Percentiles rank a stretch among this genome's conserved stretches.
phyloP scores from a whole-genome alignment of 30 jellyfish, hydroid and myxozoan species.

The Turritopsis rubra region DNA sequence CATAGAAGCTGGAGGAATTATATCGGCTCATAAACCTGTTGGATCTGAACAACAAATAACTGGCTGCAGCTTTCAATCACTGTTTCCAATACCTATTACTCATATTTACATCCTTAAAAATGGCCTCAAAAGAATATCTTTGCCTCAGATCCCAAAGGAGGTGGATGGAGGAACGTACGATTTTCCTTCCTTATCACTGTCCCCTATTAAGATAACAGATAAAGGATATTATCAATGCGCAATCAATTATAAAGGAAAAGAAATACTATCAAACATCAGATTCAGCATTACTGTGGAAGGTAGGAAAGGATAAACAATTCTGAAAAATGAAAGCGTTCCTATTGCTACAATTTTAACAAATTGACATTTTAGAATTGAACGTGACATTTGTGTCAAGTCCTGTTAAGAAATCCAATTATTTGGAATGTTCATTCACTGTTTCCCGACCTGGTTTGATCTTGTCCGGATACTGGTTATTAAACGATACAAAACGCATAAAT shows the following conservation, averaged over 20 bases:
- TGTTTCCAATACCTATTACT: background rate
- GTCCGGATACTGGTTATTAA: background rate
- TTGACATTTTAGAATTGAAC: background rate
- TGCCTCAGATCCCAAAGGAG: background rate
- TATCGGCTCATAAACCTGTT: background rate
- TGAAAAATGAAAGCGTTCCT: background rate
- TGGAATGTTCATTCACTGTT: background rate
- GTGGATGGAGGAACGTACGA: background rate
- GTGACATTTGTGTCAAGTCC: background rate
- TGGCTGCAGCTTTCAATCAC: background rate
- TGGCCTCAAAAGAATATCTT: background rate
- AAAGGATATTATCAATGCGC: background rate
- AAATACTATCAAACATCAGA: background rate
- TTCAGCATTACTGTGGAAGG: background rate
- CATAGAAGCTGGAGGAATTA: background rate
- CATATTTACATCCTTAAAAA: background rate
- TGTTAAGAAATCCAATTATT: background rate
- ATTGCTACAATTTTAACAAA: background rate
- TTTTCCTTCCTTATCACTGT: background rate
- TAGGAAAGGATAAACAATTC: background rate
- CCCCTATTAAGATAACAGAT: background rate
- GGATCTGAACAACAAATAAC: background rate
- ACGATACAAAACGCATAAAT: background rate
- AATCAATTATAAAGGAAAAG: background rate
- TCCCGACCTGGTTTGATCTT: background rate